Evolutionary conservation across 1,140 invertebrate species (phyloP).

Genomic region (Euura lappo): DNA sequence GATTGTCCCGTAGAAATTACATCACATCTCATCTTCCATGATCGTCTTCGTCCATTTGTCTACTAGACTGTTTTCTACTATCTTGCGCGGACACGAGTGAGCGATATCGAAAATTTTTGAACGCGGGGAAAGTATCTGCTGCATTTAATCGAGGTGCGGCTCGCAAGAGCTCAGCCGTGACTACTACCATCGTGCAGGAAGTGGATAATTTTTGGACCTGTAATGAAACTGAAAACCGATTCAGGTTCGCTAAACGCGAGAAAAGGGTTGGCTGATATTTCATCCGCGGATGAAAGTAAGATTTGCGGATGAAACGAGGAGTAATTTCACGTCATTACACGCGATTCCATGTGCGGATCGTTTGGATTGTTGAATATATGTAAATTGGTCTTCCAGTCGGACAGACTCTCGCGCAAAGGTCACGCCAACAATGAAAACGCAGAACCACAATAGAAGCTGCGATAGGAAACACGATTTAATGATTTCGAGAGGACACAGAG

Average conservation of each 20-base stretch:
- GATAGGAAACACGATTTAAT: conserved; percentile 5
- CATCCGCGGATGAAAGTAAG: background rate
- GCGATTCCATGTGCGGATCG: too few species aligned
- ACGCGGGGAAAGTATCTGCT: background rate
- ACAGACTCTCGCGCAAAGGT: conserved; percentile 9
- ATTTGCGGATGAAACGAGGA: background rate
- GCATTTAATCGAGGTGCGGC: background rate
- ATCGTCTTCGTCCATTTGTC: background rate
- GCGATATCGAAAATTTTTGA: background rate
- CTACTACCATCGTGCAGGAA: background rate
- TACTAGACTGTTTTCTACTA: background rate
- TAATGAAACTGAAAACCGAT: conserved; percentile 2
- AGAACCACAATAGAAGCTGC: background rate
- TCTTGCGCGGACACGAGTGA: background rate
- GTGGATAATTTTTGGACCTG: conserved; percentile 3
- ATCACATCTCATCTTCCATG: background rate
- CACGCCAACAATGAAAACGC: conserved; percentile 7
- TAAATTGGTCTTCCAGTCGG: background rate
- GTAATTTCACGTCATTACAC: background rate
- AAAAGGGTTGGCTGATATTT: background rate
- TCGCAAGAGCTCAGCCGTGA: background rate
- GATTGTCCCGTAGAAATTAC: background rate
- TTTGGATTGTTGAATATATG: conserved; percentile 1
- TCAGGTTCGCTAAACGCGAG: background rate
- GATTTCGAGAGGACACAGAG: conserved; percentile 4